Conservation (phyloP, 2,113 vertebrate genomes). For the Engystomops pustulosus region DNA sequence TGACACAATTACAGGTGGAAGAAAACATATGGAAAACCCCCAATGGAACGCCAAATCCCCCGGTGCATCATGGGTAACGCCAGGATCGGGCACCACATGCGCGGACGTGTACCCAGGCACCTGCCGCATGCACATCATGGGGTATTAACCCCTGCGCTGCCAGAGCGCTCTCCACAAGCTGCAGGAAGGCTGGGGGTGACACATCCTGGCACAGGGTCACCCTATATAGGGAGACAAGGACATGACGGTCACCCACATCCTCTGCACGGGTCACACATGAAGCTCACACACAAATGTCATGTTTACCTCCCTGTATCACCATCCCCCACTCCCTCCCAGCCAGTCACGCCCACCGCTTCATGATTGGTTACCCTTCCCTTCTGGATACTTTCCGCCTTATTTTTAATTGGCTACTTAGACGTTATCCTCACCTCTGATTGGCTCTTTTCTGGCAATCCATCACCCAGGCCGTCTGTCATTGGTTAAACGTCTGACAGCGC, state of each 20-base stretch:
- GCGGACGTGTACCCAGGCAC: too few relatives aligned
- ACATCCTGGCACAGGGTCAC: not conserved
- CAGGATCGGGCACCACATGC: too few relatives aligned
- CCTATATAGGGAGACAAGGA: too few relatives aligned
- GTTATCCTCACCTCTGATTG: not conserved
- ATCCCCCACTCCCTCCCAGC: conserved; percentile 9
- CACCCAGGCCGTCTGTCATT: not conserved
- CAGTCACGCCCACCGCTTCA: conserved; percentile 6
- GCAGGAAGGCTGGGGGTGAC: not conserved
- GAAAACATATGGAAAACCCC: too few relatives aligned
- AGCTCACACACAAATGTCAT: conserved; percentile 24
- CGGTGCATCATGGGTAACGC: too few relatives aligned
- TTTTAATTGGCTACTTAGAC: not conserved
- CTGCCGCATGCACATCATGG: not conserved
- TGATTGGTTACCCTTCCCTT: not conserved
- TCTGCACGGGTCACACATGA: conserved; percentile 3
- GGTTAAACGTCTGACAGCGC: not conserved
- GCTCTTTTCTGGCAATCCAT: not conserved
- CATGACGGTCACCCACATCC: not conserved
- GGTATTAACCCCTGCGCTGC: not conserved
- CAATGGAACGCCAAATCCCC: too few relatives aligned
- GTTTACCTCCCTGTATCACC: conserved; percentile 41
- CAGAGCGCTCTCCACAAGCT: not conserved
- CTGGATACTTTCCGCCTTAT: not conserved
- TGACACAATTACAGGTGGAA: too few relatives aligned